Percentiles rank a stretch among this genome's conserved stretches.
Conservation (phyloP, 2,888 invertebrate genomes). For the Drosophila fungiperda region DNA sequence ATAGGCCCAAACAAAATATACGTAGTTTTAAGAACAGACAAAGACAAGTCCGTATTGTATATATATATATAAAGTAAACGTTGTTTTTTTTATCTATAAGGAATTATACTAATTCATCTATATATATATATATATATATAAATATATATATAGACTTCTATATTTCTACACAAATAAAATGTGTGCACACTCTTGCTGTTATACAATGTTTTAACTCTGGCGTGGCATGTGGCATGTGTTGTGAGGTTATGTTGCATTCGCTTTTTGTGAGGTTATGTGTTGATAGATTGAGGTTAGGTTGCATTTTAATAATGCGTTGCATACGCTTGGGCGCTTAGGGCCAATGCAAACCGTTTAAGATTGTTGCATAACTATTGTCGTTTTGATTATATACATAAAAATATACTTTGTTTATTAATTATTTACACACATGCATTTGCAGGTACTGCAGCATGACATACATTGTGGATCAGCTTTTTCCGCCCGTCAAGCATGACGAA, state of each 20-base stretch:
- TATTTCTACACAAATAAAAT: slow-evolving; percentile 59
- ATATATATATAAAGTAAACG: slow-evolving; percentile 7
- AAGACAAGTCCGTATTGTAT: not conserved
- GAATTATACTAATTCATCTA: not conserved
- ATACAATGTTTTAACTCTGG: slow-evolving; percentile 46
- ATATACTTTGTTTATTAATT: not conserved
- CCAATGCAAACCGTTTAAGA: slow-evolving; percentile 2
- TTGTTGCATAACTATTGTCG: slow-evolving; percentile 33
- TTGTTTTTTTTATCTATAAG: slow-evolving; percentile 24
- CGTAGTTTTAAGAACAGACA: slow-evolving; percentile 7
- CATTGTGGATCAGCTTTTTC: slow-evolving; percentile 98
- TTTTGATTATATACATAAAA: not conserved
- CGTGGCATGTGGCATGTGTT: slow-evolving; percentile 51
- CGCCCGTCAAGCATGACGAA: slow-evolving; percentile 89
- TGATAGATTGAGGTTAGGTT: slow-evolving; percentile 24
- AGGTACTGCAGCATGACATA: slow-evolving; percentile 97
- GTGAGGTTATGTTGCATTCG: slow-evolving; percentile 4
- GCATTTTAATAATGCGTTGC: slow-evolving; percentile 22
- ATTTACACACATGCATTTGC: slow-evolving; percentile 10
- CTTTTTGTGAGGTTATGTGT: slow-evolving; percentile 3
- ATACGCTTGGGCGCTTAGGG: slow-evolving; percentile 45
- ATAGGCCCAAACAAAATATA: slow-evolving; percentile 2
- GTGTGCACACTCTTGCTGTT: slow-evolving; percentile 49
- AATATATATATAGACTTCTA: slow-evolving; percentile 1
- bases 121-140: slow-evolving; percentile 3